phyloP scores from a whole-genome alignment of 2,888 invertebrate genomes.

The Dasysyrphus tricinctus region DNA sequence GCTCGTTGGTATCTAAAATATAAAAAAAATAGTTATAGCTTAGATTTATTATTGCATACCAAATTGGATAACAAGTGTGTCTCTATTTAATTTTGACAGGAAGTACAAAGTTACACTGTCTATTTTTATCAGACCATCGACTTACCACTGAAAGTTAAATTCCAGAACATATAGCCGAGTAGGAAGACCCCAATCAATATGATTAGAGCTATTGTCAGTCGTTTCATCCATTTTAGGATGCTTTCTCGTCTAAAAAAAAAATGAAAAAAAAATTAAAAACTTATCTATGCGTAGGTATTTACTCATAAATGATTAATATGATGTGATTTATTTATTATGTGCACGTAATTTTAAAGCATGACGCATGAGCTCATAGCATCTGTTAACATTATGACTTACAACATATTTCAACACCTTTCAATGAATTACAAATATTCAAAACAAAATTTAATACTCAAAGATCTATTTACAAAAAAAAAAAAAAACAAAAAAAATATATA shows the following conservation, averaged over 20 bases:
- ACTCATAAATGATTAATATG: not conserved
- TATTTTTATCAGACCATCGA: slow-evolving; percentile 37
- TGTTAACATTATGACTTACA: slow-evolving; percentile 51
- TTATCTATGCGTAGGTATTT: not conserved
- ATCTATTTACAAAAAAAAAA: not conserved
- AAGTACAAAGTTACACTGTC: too few species aligned
- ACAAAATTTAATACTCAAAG: not conserved
- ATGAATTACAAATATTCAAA: not conserved
- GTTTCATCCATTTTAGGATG: slow-evolving; percentile 82
- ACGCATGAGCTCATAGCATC: slow-evolving; percentile 32
- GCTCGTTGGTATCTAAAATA: slow-evolving; percentile 74
- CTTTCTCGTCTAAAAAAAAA: slow-evolving; percentile 80
- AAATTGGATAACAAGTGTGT: too few species aligned
- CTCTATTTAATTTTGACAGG: too few species aligned
- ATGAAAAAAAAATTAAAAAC: not conserved
- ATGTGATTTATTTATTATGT: slow-evolving; percentile 32
- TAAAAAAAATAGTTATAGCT: not conserved
- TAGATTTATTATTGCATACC: too few species aligned
- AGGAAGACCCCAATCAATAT: slow-evolving; percentile 81
- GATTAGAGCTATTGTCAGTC: slow-evolving; percentile 81
- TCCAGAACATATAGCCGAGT: slow-evolving; percentile 81
- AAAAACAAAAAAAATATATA: not conserved
- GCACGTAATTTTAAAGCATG: slow-evolving; percentile 36
- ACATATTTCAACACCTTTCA: slow-evolving; percentile 41
- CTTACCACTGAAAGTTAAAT: slow-evolving; percentile 82